Percentiles rank a stretch among this genome's conserved stretches.
phyloP scores from a whole-genome alignment of 1,140 invertebrate species.

The Macrotrachela quadricornifera region DNA sequence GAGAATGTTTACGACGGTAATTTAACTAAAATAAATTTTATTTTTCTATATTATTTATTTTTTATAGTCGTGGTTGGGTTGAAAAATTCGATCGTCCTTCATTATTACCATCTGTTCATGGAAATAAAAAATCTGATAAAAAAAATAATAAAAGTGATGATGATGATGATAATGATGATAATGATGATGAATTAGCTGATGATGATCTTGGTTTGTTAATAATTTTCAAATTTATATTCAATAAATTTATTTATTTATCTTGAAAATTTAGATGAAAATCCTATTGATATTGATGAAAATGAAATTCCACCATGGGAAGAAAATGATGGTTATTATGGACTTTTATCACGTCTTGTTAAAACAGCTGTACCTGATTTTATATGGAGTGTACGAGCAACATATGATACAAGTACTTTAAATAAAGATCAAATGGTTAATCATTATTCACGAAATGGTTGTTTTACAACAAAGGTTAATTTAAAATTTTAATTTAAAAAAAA shows the following conservation, averaged over 20 bases:
- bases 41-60: too few relatives aligned
- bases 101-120: neutral
- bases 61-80: constrained; percentile 29
- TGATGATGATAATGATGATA: constrained; percentile 21
- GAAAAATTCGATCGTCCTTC: constrained; percentile 29
- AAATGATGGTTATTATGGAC: constrained; percentile 30
- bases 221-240: too few relatives aligned
- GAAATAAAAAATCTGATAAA: neutral
- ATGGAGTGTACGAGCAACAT: constrained; percentile 52
- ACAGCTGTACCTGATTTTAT: constrained; percentile 50
- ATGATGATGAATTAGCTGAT: constrained; percentile 22
- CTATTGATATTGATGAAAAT: constrained; percentile 14
- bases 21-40: too few relatives aligned
- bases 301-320: constrained; percentile 30
- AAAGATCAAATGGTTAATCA: constrained; percentile 48
- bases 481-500: too few relatives aligned
- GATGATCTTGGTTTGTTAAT: too few relatives aligned
- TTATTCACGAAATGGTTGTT: constrained; percentile 50
- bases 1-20: constrained; percentile 25
- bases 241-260: too few relatives aligned
- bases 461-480: constrained; percentile 56
- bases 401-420: constrained; percentile 30
- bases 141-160: constrained; percentile 8
- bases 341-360: constrained; percentile 30
- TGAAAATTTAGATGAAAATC: too few relatives aligned